Conservation (phyloP, 2,797 vertebrate species). For the Lacerta agilis region DNA sequence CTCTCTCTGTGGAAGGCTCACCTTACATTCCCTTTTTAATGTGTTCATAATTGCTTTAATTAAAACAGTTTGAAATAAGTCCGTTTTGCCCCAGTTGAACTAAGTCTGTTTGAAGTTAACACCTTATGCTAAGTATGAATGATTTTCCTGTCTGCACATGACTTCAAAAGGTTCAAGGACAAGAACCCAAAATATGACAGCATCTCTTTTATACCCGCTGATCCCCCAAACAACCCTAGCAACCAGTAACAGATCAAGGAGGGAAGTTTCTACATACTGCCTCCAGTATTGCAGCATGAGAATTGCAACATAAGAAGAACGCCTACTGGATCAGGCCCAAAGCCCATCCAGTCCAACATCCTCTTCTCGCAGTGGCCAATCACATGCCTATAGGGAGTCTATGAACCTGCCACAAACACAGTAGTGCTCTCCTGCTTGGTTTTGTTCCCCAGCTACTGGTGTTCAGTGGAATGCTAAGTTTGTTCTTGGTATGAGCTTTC, state of each 20-base stretch:
- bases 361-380: too few relatives aligned
- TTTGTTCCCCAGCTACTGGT: too few relatives aligned
- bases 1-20: background rate
- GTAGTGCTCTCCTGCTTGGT: too few relatives aligned
- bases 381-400: too few relatives aligned
- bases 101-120: background rate
- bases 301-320: background rate
- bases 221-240: background rate
- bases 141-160: background rate
- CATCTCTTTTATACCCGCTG: background rate
- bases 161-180: background rate
- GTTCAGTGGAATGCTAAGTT: too few relatives aligned
- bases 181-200: background rate
- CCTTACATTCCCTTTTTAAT: background rate
- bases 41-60: background rate
- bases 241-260: background rate
- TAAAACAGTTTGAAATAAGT: background rate
- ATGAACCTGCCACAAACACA: background rate
- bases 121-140: constrained; percentile 1
- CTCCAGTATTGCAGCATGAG: background rate
- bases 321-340: too few relatives aligned
- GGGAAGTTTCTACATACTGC: background rate
- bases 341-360: too few relatives aligned
- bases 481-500: too few relatives aligned
- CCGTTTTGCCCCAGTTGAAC: background rate